Conservation (phyloP, 2,797 vertebrate genomes). For the Cyprinodon diabolis region DNA sequence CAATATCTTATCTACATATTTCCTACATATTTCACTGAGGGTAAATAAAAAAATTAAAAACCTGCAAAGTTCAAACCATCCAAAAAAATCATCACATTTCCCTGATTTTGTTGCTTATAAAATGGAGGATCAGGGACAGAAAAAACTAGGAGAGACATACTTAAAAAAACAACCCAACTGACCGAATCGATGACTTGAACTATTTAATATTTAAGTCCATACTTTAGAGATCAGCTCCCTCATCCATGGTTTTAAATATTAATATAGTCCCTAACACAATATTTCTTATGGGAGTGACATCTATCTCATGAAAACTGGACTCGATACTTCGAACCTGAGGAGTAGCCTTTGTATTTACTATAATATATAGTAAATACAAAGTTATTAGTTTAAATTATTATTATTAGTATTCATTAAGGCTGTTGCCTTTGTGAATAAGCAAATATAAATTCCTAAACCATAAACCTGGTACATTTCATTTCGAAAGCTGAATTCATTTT, state of each 20-base stretch:
- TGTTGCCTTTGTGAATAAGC: neutral
- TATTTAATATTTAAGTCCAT: neutral
- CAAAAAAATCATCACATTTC: neutral
- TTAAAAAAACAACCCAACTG: neutral
- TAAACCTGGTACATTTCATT: neutral
- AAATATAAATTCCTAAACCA: neutral
- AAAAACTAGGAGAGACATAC: neutral
- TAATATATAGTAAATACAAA: neutral
- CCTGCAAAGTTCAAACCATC: neutral
- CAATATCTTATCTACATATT: neutral
- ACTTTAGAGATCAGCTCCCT: neutral
- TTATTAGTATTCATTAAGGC: neutral
- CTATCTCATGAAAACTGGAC: neutral
- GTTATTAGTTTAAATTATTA: neutral
- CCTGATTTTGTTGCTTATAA: neutral
- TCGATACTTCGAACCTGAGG: neutral
- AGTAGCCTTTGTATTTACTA: no score
- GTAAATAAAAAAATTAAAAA: neutral
- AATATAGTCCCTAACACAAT: neutral
- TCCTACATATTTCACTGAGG: neutral
- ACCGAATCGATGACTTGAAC: neutral
- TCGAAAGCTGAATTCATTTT: neutral
- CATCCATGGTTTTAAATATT: neutral
- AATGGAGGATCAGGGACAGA: neutral
- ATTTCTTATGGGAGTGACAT: neutral